Evolutionary conservation across 2,113 vertebrate genomes (phyloP).

Genomic region (Poecile atricapillus): DNA sequence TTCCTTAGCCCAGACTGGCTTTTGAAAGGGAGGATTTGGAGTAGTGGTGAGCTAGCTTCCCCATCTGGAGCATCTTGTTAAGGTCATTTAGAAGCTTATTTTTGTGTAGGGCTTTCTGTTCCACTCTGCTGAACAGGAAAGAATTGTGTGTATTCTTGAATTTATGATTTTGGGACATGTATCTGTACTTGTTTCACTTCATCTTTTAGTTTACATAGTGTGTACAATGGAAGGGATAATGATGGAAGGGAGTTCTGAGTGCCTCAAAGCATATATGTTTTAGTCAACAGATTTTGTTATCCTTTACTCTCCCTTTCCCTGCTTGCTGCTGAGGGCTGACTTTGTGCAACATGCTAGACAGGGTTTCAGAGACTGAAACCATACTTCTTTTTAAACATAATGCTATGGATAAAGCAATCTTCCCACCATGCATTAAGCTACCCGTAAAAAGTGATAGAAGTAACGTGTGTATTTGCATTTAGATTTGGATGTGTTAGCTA

Average conservation of each 20-base stretch:
- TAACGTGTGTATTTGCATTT: not conserved
- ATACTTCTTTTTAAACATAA: not conserved
- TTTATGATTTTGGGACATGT: not conserved
- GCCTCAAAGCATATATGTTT: rapidly evolving
- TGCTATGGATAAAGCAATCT: not conserved
- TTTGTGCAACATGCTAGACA: not conserved
- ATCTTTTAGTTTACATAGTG: not conserved
- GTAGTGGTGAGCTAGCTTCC: not conserved
- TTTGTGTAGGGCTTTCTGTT: not conserved
- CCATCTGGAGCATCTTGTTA: not conserved
- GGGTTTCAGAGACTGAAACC: not conserved
- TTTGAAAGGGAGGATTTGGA: not conserved
- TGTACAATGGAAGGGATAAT: not conserved
- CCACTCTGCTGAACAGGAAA: not conserved
- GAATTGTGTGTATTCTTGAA: not conserved
- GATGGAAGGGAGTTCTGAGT: not conserved
- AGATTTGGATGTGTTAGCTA: not conserved
- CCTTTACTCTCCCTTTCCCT: not conserved
- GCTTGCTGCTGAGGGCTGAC: not conserved
- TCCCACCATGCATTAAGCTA: not conserved
- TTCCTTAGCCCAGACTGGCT: not conserved
- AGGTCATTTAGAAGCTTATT: not conserved
- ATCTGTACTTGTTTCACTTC: not conserved
- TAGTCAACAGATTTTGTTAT: not conserved
- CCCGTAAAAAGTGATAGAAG: not conserved